Evolutionary conservation across 2,797 vertebrate species (phyloP), one percentile per base, ranked within the genome.

Genomic region (Darevskia mixta): DNA sequence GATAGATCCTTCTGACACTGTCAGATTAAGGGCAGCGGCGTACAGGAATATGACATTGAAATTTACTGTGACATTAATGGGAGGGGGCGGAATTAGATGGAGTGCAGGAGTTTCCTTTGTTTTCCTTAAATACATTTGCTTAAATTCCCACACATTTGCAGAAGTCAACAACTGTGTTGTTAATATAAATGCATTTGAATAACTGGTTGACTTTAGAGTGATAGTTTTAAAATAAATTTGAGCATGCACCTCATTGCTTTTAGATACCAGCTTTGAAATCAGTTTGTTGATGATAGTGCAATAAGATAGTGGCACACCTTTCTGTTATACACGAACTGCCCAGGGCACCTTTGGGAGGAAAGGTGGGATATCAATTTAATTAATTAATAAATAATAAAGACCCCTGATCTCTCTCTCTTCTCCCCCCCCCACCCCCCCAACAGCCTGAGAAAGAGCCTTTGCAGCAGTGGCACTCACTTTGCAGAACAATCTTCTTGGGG

Each of bases 1-100:
- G 98, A 99, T 98, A 97, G 98, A 99, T 98, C 97, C 97, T 97
- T 90, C 97, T 98, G 98, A 98, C 98, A 98, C 98, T 98, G 98
- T 98, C 98, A 98, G 98, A 98, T 99, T 98, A 98, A 98, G 98
- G 98, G 98, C 98, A 97, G 97, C 91, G 90, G 91, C 89, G 94
- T 97, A 94, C 93, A 91, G 95, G 95, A 92, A 96, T 91, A 95
- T 97, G 97, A 98, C 97, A 97, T 95, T 91, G 96, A 98, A 97
- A 98, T 97, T 97, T 98, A 98, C 97, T 89, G 97, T 94, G 96
- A 96, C 83, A 96, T 95, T 96, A 96, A 96, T 92, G 91, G 92
- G 95, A 94, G 88, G 89, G 6, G 9, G 58, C 13, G 94, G 93
- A 93, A 95, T 96, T 95, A 96, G 95, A 97, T 97, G 95, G 94